Evolutionary conservation across 2,797 vertebrate genomes (phyloP), one percentile per base, ranked within the genome.

Genomic region (Brotula barbata): DNA sequence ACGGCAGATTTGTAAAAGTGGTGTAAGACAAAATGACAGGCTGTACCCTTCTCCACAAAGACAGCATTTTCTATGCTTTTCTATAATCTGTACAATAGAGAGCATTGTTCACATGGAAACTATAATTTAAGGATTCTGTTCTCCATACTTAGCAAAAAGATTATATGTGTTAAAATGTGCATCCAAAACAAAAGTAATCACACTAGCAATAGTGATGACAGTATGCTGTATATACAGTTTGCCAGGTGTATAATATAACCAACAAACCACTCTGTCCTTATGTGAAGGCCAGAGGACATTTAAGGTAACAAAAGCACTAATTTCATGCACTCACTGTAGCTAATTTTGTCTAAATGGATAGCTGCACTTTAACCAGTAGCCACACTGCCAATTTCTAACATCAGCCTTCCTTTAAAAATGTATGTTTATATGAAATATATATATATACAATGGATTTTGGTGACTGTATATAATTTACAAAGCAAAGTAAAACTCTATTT

Each of bases 1-100:
- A 7, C 16, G 7, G n/a, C 13, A 0, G 0, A 58, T 66, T 56
- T 71, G 55, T 64, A 47, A 56, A 72, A 60, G 45, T 41, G 3
- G 19, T 22, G 28, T 56, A 68, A 55, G 46, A 44, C 41, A 7
- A 65, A 72, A 72, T 52, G 8, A 59, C 52, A 42, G 54, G 41
- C 28, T 64, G 42, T 9, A 34, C 23, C 41, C 15, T 42, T 49
- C 36, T 49, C 58, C 44, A 67, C 68, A 66, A 45, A 23, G 15
- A 52, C 2, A 43, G 33, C 52, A 34, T 49, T 64, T 60, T 19
- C 31, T 10, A 28, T 28, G 4, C 4, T 59, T 46, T 44, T 43
- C 41, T 28, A 49, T 69, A 48, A 72, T 77, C 70, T 64, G 6
- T 3, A 0, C 1, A 49, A 43, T 44, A 13, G 11, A 57, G 37